These are phyloP conservation scores for Sebastes vulpes DNA, from an alignment of 2,797 vertebrate species.

Conservation along the genomic window DNA sequence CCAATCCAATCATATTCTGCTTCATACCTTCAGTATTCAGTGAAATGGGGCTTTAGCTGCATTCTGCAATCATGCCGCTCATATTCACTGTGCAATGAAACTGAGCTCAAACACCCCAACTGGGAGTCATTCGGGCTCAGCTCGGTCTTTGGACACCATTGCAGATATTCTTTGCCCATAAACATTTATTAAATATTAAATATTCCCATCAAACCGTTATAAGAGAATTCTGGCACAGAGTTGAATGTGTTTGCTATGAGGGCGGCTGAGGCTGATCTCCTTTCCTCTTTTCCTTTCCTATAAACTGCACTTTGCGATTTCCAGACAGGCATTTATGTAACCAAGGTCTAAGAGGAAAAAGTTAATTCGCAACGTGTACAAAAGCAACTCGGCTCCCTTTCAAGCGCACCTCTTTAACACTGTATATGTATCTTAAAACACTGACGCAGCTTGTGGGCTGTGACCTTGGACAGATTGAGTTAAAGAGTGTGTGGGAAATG, in stretches of 20 bases:
- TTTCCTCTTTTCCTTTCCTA: background rate
- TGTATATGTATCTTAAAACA: background rate
- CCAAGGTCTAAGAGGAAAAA: background rate
- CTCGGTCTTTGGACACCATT: background rate
- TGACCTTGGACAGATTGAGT: background rate
- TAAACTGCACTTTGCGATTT: background rate
- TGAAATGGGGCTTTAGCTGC: background rate
- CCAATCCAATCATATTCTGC: background rate
- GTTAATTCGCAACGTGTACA: background rate
- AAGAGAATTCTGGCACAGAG: background rate
- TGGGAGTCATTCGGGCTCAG: background rate
- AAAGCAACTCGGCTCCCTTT: background rate
- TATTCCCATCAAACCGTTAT: background rate
- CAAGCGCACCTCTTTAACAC: background rate
- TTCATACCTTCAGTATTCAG: background rate
- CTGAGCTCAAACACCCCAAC: background rate
- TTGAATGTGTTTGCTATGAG: background rate
- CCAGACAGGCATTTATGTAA: slow-evolving; percentile 13
- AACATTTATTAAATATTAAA: slow-evolving; percentile 14
- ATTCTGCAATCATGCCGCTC: background rate
- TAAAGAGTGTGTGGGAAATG: background rate
- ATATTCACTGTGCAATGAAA: background rate
- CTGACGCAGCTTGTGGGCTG: background rate
- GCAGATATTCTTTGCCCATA: background rate
- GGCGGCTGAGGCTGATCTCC: background rate